Conservation (phyloP, 2,888 invertebrate species). For the Drosophila testacea region DNA sequence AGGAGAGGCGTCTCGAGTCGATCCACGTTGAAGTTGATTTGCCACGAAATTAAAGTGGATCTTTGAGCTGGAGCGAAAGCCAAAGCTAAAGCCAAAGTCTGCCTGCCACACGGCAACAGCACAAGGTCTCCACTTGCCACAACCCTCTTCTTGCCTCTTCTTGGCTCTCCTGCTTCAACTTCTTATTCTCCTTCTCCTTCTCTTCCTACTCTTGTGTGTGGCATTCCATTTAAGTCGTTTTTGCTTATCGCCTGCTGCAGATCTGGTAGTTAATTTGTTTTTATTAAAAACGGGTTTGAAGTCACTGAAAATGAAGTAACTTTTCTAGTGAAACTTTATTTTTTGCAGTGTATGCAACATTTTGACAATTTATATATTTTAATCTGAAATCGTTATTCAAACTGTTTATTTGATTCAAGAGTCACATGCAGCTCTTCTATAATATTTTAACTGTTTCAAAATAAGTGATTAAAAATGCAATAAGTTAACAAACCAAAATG, state of each 20-base stretch:
- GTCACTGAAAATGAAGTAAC: background rate
- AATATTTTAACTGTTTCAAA: background rate
- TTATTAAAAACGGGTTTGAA: slow-evolving; percentile 54
- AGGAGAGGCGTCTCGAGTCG: slow-evolving; percentile 1
- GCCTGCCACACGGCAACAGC: slow-evolving; percentile 34
- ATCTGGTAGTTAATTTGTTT: slow-evolving; percentile 81
- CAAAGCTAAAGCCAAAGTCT: slow-evolving; percentile 6
- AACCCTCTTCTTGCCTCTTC: no score
- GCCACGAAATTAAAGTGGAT: slow-evolving; percentile 80
- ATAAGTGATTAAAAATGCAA: background rate
- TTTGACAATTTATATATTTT: background rate
- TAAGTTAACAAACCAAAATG: background rate
- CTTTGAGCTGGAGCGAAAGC: slow-evolving; percentile 39
- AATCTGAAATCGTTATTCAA: background rate
- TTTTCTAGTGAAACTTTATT: background rate
- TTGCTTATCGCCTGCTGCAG: slow-evolving; percentile 64
- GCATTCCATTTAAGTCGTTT: slow-evolving; percentile 40
- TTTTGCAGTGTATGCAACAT: background rate
- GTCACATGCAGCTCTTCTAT: background rate
- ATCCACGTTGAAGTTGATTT: slow-evolving; percentile 68
- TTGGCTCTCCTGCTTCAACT: background rate
- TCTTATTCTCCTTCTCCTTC: background rate
- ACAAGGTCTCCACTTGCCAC: slow-evolving; percentile 5
- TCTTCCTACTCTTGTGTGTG: slow-evolving; percentile 23
- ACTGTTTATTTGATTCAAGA: background rate